Base-by-base conservation (phyloP, 2,888 invertebrate species). In the Ophraella communa region DNA sequence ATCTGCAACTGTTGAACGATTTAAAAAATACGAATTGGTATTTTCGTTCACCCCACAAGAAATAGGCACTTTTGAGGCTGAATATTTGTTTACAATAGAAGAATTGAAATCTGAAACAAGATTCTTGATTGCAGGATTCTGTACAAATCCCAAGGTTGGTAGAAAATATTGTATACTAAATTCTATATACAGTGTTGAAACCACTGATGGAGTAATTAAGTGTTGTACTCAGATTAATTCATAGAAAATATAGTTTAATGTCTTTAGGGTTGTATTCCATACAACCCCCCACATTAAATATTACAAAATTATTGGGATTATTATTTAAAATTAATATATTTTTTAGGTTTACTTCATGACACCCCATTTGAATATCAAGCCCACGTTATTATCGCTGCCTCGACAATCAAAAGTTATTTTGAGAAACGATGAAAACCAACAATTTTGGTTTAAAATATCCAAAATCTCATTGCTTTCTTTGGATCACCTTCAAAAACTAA, bases 21-120 rank as follows among this genome's bases (percentile, higher is more conserved):
- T 89, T 21, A 87, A 87, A 70, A 85, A 85, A 39, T 81, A 83
- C 3, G 84, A 86, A 74, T 84, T 89, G n/a, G 82, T 82, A 2
- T 91, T 91, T 78, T 87, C 86, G 44, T 91, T 90, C 77, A 81
- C 85, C 11, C 88, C 91, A 0, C 85, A 85, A 45, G 80, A 84
- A 33, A 81, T 86, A n/a, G 91, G 90, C 77, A 81, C 84, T 2
- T 87, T 87, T 67, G 90, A 91, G 80, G 88, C 67, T 51, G 64
- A 67, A 55, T 76, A 68, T 57, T 52, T 63, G 39, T 74, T 91
- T 73, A 75, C 79, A 17, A 88, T 91, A 71, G 86, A 87, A 2
- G 81, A 84, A 57, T 84, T 87, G 76, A 81, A 85, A 68, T 52
- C 71, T n/a, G 33, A 81, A 24, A 84, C 85, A 55, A 80, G 84